These are phyloP conservation scores for Macquaria ambigua DNA, from an alignment of 2,113 vertebrate species.

Conservation along the genomic window DNA sequence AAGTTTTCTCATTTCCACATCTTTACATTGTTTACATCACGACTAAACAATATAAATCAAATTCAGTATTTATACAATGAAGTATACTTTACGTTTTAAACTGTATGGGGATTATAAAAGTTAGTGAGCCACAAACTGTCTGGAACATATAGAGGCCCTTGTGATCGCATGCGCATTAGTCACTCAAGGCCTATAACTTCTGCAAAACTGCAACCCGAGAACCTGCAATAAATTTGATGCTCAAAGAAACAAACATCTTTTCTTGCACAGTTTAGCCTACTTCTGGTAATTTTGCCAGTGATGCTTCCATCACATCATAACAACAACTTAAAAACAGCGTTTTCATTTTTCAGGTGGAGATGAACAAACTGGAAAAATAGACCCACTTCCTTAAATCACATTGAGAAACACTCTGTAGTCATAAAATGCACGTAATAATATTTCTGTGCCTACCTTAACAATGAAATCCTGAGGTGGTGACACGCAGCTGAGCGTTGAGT, in stretches of 20 bases:
- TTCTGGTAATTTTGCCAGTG: not conserved
- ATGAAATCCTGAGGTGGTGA: constrained; percentile 47
- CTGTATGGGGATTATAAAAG: constrained; percentile 20
- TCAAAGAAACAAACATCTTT: constrained; percentile 25
- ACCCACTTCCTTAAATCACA: constrained; percentile 17
- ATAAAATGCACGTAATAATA: constrained; percentile 25
- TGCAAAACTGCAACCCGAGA: constrained; percentile 36
- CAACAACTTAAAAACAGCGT: constrained; percentile 1
- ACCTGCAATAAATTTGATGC: constrained; percentile 3
- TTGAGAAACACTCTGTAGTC: not conserved
- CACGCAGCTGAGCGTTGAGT: constrained; percentile 41
- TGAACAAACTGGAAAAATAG: not conserved
- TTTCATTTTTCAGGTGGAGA: constrained; percentile 15
- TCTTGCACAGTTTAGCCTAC: constrained; percentile 19
- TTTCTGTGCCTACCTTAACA: constrained; percentile 73
- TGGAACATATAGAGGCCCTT: not conserved
- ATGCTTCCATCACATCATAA: constrained; percentile 31
- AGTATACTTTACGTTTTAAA: not conserved
- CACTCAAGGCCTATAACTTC: constrained; percentile 21
- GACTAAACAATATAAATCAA: constrained; percentile 12
- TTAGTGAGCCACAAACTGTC: constrained; percentile 37
- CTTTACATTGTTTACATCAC: not conserved
- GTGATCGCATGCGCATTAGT: constrained; percentile 39
- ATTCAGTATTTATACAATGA: not conserved
- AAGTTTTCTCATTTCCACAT: not conserved